Evolutionary conservation across 2,113 vertebrate genomes (phyloP).

Genomic region (Pardalotus punctatus): DNA sequence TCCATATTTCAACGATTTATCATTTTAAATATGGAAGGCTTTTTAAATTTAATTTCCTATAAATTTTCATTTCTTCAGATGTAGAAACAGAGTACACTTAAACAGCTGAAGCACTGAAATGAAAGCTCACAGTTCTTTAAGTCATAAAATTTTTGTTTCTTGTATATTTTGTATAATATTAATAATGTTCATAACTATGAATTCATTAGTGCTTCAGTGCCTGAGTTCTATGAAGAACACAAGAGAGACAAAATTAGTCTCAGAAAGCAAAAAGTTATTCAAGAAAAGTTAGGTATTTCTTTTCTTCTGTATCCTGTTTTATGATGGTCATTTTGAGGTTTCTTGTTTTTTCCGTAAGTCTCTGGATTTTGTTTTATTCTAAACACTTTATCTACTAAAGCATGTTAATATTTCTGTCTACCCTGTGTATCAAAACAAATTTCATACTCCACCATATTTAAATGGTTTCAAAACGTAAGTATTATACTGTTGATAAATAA

Average conservation of each 20-base stretch:
- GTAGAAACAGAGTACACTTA: not conserved
- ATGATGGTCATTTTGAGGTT: not conserved
- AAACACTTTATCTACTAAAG: not conserved
- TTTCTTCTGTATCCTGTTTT: not conserved
- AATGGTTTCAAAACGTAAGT: not conserved
- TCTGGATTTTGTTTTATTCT: not conserved
- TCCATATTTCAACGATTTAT: not conserved
- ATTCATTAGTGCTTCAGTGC: not conserved
- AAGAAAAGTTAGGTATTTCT: not conserved
- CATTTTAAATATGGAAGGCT: not conserved
- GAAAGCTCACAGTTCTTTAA: not conserved
- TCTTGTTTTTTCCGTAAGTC: not conserved
- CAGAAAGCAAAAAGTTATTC: not conserved
- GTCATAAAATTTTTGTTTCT: not conserved
- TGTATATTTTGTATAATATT: not conserved
- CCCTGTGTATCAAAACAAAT: not conserved
- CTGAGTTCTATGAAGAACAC: not conserved
- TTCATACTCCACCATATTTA: not conserved
- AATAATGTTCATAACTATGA: not conserved
- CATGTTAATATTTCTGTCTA: not conserved
- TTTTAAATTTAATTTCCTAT: not conserved
- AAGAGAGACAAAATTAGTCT: not conserved
- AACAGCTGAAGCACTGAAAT: not conserved
- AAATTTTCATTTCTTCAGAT: not conserved
- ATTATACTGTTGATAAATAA: not conserved